Evolutionary conservation across 1,140 invertebrate genomes (phyloP).

Genomic region (Lutraria rhynchaena): DNA sequence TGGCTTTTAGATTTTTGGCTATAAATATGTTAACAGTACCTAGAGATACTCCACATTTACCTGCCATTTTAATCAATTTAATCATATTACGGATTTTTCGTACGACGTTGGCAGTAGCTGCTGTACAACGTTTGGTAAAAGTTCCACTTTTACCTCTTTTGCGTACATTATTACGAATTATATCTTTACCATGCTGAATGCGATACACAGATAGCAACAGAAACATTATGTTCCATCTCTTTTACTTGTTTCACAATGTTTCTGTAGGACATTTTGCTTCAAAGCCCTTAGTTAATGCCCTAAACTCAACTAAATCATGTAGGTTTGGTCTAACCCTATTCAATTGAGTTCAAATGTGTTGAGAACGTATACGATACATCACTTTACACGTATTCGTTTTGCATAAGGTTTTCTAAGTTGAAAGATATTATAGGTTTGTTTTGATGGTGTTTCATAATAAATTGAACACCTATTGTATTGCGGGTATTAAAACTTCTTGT

Average conservation of each 20-base stretch:
- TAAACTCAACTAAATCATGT: constrained; percentile 4
- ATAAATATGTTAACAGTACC: constrained; percentile 19
- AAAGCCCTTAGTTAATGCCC: constrained; percentile 5
- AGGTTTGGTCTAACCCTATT: not conserved
- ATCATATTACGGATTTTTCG: too few species aligned
- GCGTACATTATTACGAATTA: too few species aligned
- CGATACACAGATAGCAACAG: constrained; percentile 1
- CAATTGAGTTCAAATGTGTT: not conserved
- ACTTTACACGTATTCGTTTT: not conserved
- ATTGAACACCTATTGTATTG: constrained; percentile 11
- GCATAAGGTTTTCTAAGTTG: not conserved
- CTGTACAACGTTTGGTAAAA: constrained; percentile 8
- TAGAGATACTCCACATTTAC: too few species aligned
- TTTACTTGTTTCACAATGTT: too few species aligned
- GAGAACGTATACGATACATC: not conserved
- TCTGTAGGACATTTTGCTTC: constrained; percentile 19
- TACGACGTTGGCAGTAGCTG: constrained; percentile 3
- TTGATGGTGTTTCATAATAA: too few species aligned
- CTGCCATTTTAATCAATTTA: not conserved
- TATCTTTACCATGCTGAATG: constrained; percentile 23
- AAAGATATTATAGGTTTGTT: too few species aligned
- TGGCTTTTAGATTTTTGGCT: constrained; percentile 9
- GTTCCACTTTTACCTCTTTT: constrained; percentile 26
- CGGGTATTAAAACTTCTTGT: too few species aligned
- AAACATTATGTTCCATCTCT: too few species aligned